Percentiles rank a stretch among this genome's conserved stretches.
Conservation (phyloP, 2,888 invertebrate species). For the Stenichneumon culpator region DNA sequence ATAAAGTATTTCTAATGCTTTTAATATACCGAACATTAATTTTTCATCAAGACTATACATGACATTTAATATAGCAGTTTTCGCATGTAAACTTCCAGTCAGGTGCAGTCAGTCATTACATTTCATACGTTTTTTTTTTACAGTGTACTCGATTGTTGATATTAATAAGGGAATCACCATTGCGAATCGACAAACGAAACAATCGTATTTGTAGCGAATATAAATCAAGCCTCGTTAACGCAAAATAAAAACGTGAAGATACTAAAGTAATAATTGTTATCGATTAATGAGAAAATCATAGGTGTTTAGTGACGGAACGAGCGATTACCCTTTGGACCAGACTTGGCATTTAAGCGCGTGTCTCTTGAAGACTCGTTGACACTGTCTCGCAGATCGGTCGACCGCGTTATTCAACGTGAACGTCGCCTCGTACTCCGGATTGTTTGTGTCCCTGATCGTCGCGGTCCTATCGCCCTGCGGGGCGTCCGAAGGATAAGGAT, state of each 20-base stretch:
- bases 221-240: conserved; percentile 35
- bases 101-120: not conserved
- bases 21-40: too few relatives aligned
- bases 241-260: conserved; percentile 17
- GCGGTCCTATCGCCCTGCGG: conserved; percentile 91
- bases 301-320: conserved; percentile 50
- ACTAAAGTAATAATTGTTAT: conserved; percentile 39
- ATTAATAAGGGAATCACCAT: not conserved
- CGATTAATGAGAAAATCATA: conserved; percentile 46
- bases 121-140: not conserved
- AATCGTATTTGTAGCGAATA: conserved; percentile 6
- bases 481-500: conserved; percentile 95
- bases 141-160: not conserved
- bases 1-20: too few relatives aligned
- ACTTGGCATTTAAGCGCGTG: conserved; percentile 96
- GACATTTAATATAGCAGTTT: too few relatives aligned
- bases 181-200: conserved; percentile 24
- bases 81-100: too few relatives aligned
- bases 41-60: too few relatives aligned
- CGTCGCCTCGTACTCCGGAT: conserved; percentile 94
- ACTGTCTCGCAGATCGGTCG: conserved; percentile 91
- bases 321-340: conserved; percentile 94
- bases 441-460: conserved; percentile 93
- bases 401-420: conserved; percentile 90
- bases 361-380: conserved; percentile 95